phyloP scores from a whole-genome alignment of 2,888 invertebrate species.

The Liopterus haemorrhoidalis region DNA sequence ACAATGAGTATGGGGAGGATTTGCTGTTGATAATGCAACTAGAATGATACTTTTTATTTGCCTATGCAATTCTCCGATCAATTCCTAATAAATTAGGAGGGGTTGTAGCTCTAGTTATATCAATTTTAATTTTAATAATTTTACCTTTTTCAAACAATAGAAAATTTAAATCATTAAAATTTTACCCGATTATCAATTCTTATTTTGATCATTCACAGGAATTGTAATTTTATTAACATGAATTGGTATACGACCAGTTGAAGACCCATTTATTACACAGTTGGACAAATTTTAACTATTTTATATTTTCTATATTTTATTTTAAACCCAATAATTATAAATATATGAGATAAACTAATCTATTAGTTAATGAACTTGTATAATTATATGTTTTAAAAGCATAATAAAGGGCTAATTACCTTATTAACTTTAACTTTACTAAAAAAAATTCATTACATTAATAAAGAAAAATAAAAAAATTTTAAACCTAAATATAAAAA shows the following conservation, averaged over 20 bases:
- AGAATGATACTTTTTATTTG: no score
- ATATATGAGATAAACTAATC: constrained; percentile 53
- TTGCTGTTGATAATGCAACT: no score
- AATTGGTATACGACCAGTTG: constrained; percentile 64
- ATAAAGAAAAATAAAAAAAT: constrained; percentile 43
- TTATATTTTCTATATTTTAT: constrained; percentile 57
- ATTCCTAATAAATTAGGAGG: constrained; percentile 76
- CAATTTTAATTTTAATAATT: constrained; percentile 61
- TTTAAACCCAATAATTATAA: constrained; percentile 49
- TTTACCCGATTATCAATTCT: constrained; percentile 55
- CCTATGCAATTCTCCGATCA: constrained; percentile 62
- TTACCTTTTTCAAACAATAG: constrained; percentile 53
- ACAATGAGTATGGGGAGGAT: constrained; percentile 71
- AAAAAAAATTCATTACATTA: constrained; percentile 44
- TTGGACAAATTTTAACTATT: constrained; percentile 56
- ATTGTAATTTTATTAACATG: constrained; percentile 61
- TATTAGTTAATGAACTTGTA: constrained; percentile 61
- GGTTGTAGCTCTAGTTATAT: constrained; percentile 59
- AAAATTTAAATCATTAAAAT: constrained; percentile 55
- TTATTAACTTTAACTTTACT: constrained; percentile 57
- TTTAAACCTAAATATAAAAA: constrained; percentile 54
- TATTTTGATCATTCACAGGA: constrained; percentile 54
- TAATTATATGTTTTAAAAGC: constrained; percentile 66
- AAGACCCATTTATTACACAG: constrained; percentile 58
- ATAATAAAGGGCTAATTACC: constrained; percentile 54